A percentile compares a stretch with the other conserved stretches of the same genome.
These are phyloP conservation scores for Glossophaga mutica DNA, from an alignment of 2,797 vertebrate species.

Conservation along the genomic window DNA sequence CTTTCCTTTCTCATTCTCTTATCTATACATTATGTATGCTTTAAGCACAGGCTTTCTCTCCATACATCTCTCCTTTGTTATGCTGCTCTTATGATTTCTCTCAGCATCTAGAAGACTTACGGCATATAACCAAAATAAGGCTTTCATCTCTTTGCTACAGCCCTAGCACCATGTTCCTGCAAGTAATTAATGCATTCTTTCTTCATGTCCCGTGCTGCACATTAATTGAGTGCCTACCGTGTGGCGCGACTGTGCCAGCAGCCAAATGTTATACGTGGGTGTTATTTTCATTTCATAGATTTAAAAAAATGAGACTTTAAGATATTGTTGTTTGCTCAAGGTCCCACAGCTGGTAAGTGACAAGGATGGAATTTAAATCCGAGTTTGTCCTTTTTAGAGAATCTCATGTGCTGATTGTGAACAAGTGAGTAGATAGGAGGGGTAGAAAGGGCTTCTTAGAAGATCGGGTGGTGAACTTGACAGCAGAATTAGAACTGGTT, in stretches of 20 bases:
- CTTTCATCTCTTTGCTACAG: neutral
- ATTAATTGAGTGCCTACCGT: neutral
- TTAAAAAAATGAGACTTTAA: neutral
- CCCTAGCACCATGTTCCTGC: neutral
- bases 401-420: neutral
- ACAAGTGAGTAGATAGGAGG: neutral
- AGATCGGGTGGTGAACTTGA: neutral
- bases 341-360: neutral
- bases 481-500: neutral
- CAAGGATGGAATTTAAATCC: neutral
- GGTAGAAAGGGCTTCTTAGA: neutral
- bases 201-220: neutral
- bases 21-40: neutral
- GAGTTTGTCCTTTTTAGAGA: neutral
- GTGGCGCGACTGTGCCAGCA: neutral
- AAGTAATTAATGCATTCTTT: neutral
- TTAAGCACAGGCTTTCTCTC: neutral
- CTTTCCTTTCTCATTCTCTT: neutral
- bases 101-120: neutral
- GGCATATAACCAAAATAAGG: neutral
- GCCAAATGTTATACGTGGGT: neutral
- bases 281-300: neutral
- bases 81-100: neutral
- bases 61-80: neutral
- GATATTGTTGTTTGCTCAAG: neutral